Base-by-base conservation (phyloP, 1,140 invertebrate species). In the Drosophila sturtevanti region DNA sequence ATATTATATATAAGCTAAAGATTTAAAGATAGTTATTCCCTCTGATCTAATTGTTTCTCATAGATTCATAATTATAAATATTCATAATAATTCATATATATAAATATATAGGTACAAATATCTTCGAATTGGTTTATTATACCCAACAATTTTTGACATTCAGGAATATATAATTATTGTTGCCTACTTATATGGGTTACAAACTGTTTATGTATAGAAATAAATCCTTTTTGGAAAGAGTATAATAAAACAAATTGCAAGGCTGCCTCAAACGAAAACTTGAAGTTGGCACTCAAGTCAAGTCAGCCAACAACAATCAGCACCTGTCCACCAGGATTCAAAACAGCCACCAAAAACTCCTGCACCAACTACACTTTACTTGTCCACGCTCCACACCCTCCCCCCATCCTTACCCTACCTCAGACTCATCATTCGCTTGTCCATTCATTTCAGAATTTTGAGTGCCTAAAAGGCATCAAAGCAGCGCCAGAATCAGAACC, bases 391-490 rank as follows among this genome's bases (percentile, higher is more conserved):
- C n/a, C 24, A 22, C 7, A 7, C 5, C 10, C 35, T 18, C 60
- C 6, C 31, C 56, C 35, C 38, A 14, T n/a, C 22, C 66, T 27
- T 12, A n/a, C 21, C 73, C 64, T 59, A 18, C 61, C 9, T 48
- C 9, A 10, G 16, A 16, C 41, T 48, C 71, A 61, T 74, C 72
- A 75, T 61, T 67, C 71, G 63, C 52, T 84, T 78, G 82, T 81
- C 71, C 82, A 87, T 86, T 81, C 82, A 79, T 81, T 87, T 69
- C 65, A 66, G 68, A 89, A 72, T 89, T 87, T 82, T 77, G 79
- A 89, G 82, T 89, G 84, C 75, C 82, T 79, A 87, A 89, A 87
- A 87, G 82, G 82, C 82, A 87, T 87, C 84, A 87, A 87, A 87
- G 84, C 79, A 81, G 82, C 67, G 66, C 66, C 54, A 56, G 54